Evolutionary conservation across 30 jellyfish, hydroid and myxozoan genomes (phyloP).

Genomic region (Phacellophora camtschatica): DNA sequence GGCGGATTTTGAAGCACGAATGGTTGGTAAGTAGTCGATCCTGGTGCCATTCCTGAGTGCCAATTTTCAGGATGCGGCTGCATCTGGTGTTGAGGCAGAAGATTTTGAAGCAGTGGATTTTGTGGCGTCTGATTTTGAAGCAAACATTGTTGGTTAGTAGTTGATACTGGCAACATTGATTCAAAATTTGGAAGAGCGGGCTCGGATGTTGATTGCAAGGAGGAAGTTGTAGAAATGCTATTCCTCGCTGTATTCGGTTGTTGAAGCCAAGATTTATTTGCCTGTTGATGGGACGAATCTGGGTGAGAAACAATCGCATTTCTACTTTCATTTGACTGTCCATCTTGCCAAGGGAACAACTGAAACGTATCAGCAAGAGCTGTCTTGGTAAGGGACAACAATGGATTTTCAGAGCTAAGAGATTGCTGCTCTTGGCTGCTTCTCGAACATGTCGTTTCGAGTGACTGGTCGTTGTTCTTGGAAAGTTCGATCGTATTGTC

Average conservation of each 20-base stretch:
- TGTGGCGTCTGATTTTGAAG: not conserved
- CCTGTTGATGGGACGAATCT: too few species aligned
- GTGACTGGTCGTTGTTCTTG: not conserved
- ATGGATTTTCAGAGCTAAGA: not conserved
- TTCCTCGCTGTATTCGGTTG: not conserved
- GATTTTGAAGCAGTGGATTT: not conserved
- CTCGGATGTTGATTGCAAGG: not conserved
- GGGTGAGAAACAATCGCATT: not conserved
- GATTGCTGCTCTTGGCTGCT: not conserved
- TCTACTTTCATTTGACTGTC: not conserved
- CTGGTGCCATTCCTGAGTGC: not conserved
- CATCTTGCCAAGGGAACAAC: too few species aligned
- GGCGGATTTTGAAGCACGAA: too few species aligned
- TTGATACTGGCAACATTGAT: not conserved
- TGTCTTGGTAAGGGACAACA: not conserved
- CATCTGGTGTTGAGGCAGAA: not conserved
- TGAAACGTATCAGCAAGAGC: not conserved
- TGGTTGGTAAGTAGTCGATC: too few species aligned
- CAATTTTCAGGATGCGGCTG: not conserved
- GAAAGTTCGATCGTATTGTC: not conserved
- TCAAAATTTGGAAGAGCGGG: not conserved
- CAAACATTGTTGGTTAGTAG: not conserved
- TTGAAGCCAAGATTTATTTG: not conserved
- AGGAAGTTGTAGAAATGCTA: not conserved
- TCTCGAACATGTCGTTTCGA: not conserved